Evolutionary conservation across 1,140 invertebrate species (phyloP).

Genomic region (Octopus sinensis): DNA sequence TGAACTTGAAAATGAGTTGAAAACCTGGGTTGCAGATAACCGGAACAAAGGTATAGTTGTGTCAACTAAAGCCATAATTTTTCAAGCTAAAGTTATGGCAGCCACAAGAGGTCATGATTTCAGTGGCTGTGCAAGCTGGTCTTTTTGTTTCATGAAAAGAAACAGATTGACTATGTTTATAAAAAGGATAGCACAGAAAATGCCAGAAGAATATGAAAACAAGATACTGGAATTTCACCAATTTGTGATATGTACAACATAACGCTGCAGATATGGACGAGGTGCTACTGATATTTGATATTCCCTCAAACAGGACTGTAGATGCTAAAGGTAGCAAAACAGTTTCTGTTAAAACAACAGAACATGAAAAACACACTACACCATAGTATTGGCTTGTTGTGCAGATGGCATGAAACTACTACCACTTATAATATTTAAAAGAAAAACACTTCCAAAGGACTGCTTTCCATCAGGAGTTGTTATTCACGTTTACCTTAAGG

Average conservation of each 20-base stretch:
- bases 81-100: background rate
- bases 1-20: background rate
- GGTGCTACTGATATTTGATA: slow-evolving; percentile 28
- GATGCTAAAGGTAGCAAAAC: slow-evolving; percentile 25
- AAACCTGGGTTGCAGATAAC: background rate
- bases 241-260: background rate
- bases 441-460: slow-evolving; percentile 24
- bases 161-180: background rate
- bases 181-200: background rate
- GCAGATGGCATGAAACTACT: slow-evolving; percentile 25
- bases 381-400: slow-evolving; percentile 21
- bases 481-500: background rate
- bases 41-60: background rate
- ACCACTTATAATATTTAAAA: slow-evolving; percentile 26
- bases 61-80: background rate
- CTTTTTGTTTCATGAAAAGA: background rate
- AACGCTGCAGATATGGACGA: slow-evolving; percentile 38
- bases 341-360: slow-evolving; percentile 25
- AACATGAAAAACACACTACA: slow-evolving; percentile 30
- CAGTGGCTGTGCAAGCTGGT: background rate
- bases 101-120: background rate
- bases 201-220: background rate
- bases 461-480: background rate
- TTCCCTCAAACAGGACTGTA: slow-evolving; percentile 30
- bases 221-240: slow-evolving; percentile 5